Evolutionary conservation across 2,113 vertebrate genomes (phyloP), one percentile per base, ranked within the genome.

Genomic region (Ochotona curzoniae): DNA sequence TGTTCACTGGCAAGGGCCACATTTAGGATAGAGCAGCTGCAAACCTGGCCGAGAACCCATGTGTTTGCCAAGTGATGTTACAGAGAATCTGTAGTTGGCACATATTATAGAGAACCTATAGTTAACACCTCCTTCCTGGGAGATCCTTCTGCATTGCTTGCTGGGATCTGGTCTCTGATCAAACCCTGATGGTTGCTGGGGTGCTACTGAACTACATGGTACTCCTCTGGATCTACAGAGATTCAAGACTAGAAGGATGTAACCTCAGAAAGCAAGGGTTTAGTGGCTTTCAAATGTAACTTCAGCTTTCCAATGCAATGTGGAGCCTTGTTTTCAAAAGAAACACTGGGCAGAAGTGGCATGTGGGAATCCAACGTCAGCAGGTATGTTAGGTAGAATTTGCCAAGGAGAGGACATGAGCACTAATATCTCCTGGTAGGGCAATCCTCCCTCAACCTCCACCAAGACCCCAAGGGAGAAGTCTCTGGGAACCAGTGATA

Each of bases 271-370:
- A 89, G 26, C 7, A 14, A 26, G 3, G 4, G 14, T n/a, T 57
- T 26, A 70, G 13, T 74, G 70, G 25, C 28, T 95, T 95, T 64
- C 26, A 47, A 47, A 80, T 35, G 78, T 69, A 66, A 82, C 66
- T 93, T 84, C 47, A 49, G 8, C 23, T 44, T 44, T 44, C 38
- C 4, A 44, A 44, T 44, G 38, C 38, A 44, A 44, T 32, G 3
- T 47, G 32, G 44, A 73, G 17, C 0, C 35, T 81, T 88, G 78
- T 69, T 35, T 89, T 90, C 32, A 28, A 74, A 91, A 86, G 32
- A 69, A 71, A 78, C 2, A 3, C n/a, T 23, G 6, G 79, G 28
- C 8, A 63, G 64, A 83, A 32, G 30, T 64, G 44, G 47, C 13
- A 44, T 44, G 38, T 44, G 38, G 38, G 38, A 44, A 44, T 44